These are phyloP conservation scores for Lathamus discolor DNA, from an alignment of 2,113 vertebrate genomes.

Conservation along the genomic window DNA sequence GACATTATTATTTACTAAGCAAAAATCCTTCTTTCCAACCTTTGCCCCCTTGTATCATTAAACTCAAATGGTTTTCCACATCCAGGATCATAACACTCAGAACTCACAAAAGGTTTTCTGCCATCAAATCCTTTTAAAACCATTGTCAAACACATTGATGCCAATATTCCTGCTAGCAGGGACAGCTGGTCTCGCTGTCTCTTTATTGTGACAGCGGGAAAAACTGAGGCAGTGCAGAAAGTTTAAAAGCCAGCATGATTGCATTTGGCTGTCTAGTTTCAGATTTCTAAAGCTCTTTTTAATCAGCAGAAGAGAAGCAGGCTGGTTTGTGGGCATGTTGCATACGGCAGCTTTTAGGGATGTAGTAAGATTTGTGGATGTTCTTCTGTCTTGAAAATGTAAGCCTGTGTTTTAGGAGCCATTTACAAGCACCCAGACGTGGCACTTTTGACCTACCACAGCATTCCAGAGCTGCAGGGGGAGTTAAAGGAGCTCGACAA, in stretches of 20 bases:
- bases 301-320: slow-evolving; percentile 10
- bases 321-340: neutral
- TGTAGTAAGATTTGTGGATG: neutral
- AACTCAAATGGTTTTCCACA: neutral
- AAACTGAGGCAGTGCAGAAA: slow-evolving; percentile 42
- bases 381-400: neutral
- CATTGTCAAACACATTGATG: slow-evolving; percentile 19
- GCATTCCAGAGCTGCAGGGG: accelerated
- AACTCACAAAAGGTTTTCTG: slow-evolving; percentile 37
- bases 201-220: slow-evolving; percentile 48
- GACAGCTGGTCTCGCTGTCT: slow-evolving; percentile 50
- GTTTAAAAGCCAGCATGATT: slow-evolving; percentile 53
- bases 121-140: slow-evolving; percentile 42
- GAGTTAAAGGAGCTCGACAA: neutral
- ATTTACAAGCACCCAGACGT: neutral
- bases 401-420: neutral
- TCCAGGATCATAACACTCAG: neutral
- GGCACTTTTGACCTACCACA: neutral
- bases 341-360: neutral
- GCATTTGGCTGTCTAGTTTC: slow-evolving; percentile 50
- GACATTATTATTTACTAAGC: slow-evolving; percentile 9
- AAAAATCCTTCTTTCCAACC: neutral
- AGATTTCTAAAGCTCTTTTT: slow-evolving; percentile 55
- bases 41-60: slow-evolving; percentile 1
- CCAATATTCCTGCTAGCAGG: slow-evolving; percentile 51